phyloP scores from a whole-genome alignment of 1,140 invertebrate species.

The Cyclargus thomasi region DNA sequence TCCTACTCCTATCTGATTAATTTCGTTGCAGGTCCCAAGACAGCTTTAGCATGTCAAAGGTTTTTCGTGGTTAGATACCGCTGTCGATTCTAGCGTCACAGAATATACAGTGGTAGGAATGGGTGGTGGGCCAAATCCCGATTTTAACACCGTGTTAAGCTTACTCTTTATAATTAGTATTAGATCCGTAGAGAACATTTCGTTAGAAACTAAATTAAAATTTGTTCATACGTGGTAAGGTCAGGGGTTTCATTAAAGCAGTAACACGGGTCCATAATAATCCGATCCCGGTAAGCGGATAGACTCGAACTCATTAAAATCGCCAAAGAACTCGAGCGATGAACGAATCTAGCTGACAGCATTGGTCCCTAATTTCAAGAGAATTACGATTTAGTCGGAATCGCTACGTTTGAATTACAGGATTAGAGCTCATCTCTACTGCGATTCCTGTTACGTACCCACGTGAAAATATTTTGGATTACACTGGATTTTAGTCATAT shows the following conservation, averaged over 20 bases:
- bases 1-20: no score
- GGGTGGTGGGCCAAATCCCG: no score
- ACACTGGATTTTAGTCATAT: no score
- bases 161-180: not conserved
- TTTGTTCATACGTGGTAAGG: not conserved
- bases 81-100: no score
- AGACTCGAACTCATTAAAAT: constrained; percentile 14
- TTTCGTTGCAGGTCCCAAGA: not conserved
- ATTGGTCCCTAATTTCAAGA: constrained; percentile 11
- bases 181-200: not conserved
- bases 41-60: no score
- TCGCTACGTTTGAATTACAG: constrained; percentile 4
- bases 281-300: constrained; percentile 11
- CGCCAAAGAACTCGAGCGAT: constrained; percentile 6
- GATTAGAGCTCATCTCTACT: not conserved
- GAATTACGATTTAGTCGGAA: constrained; percentile 8
- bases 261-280: constrained; percentile 5
- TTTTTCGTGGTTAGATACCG: no score
- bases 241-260: constrained; percentile 7
- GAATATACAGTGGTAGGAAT: no score
- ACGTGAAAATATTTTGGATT: no score
- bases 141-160: not conserved
- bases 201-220: not conserved
- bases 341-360: constrained; percentile 1
- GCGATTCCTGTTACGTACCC: not conserved